phyloP scores from a whole-genome alignment of 2,888 invertebrate genomes.

The Leucoma salicis region DNA sequence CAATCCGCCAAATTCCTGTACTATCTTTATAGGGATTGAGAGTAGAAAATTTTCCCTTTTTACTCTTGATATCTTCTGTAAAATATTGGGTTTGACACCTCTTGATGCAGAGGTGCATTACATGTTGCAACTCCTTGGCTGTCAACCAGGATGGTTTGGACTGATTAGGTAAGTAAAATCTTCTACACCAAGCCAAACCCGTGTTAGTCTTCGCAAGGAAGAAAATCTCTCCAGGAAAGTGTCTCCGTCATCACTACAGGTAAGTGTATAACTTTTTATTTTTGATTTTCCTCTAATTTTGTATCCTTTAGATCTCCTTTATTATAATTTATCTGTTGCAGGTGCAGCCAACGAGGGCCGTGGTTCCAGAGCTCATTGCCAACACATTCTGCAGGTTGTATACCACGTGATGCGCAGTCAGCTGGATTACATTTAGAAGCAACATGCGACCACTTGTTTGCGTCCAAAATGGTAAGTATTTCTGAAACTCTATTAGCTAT shows the following conservation, averaged over 20 bases:
- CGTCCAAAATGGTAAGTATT: background rate
- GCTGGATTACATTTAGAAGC: slow-evolving; percentile 1
- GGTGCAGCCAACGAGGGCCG: background rate
- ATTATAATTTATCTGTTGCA: background rate
- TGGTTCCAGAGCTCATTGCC: background rate
- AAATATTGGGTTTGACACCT: background rate
- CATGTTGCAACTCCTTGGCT: background rate
- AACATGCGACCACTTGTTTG: slow-evolving; percentile 4
- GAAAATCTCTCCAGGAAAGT: background rate
- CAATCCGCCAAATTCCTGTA: background rate
- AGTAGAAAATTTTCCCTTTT: background rate
- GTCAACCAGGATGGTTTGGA: background rate
- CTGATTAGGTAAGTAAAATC: background rate
- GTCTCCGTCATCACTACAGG: background rate
- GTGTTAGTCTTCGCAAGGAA: background rate
- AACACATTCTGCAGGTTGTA: background rate
- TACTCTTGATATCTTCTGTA: background rate
- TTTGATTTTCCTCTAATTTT: background rate
- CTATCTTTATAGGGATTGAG: background rate
- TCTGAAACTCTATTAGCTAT: background rate
- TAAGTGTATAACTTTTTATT: background rate
- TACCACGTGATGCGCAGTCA: slow-evolving; percentile 1
- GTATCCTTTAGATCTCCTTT: background rate
- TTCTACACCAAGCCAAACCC: background rate
- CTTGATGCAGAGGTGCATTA: background rate